Evolutionary conservation across 2,888 invertebrate species (phyloP).

Genomic region (Tenthredo livida): DNA sequence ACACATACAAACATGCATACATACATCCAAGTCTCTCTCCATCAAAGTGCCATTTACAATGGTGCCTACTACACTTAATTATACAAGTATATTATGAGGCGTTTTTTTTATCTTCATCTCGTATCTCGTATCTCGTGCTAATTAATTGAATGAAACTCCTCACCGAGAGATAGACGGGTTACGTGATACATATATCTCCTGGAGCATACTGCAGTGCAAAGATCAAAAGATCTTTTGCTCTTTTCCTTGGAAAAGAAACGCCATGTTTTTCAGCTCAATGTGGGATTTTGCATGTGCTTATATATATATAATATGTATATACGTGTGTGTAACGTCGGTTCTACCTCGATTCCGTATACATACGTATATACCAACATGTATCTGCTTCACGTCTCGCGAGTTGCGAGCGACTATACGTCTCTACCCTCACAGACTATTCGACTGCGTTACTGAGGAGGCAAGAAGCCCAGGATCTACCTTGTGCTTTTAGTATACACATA

Average conservation of each 20-base stretch:
- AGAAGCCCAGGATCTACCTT: neutral
- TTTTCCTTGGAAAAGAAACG: conserved; percentile 26
- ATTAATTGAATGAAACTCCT: conserved; percentile 27
- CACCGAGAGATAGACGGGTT: conserved; percentile 11
- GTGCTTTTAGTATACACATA: neutral
- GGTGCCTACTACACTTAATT: neutral
- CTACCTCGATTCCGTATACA: neutral
- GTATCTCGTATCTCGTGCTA: neutral
- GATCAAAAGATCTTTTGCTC: conserved; percentile 41
- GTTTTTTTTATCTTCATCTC: neutral
- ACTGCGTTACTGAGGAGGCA: conserved; percentile 16
- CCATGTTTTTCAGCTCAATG: conserved; percentile 26
- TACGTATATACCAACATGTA: neutral
- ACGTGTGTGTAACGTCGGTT: neutral
- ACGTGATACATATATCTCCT: neutral
- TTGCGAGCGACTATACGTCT: neutral
- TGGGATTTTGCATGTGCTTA: neutral
- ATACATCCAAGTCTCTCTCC: neutral
- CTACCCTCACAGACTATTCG: neutral
- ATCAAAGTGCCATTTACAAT: conserved; percentile 8
- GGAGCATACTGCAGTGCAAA: neutral
- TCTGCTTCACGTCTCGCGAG: neutral
- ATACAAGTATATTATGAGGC: neutral
- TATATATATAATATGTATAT: neutral
- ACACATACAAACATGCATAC: neutral